These are phyloP conservation scores for Lepus oiostolus DNA, from an alignment of 2,797 vertebrate species.

Conservation along the genomic window DNA sequence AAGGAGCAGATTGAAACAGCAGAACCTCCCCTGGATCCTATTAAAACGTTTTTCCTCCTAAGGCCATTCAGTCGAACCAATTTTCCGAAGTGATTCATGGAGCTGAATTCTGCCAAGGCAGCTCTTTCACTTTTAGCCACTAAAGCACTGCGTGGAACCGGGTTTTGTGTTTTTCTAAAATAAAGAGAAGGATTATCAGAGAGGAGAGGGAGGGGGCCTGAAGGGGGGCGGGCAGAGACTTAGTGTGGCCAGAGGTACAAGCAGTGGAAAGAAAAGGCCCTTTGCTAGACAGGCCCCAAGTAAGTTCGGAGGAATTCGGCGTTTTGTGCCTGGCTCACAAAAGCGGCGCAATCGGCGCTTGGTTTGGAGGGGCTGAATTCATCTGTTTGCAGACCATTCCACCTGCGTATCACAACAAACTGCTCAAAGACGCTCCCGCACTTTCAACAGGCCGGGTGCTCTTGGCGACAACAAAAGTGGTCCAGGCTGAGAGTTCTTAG, in stretches of 20 bases:
- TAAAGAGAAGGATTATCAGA: conserved; percentile 95
- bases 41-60: conserved; percentile 93
- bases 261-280: conserved; percentile 92
- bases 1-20: conserved; percentile 90
- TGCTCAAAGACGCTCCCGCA: conserved; percentile 85
- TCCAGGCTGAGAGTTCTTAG: conserved; percentile 71
- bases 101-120: conserved; percentile 91
- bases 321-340: conserved; percentile 91
- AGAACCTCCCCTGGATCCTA: conserved; percentile 93
- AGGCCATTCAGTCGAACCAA: conserved; percentile 93
- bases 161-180: conserved; percentile 95
- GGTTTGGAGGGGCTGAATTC: conserved; percentile 90
- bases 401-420: conserved; percentile 93
- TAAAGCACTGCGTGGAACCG: conserved; percentile 98
- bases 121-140: conserved; percentile 95
- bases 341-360: conserved; percentile 85
- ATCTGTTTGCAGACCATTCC: conserved; percentile 94
- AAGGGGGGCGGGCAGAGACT: conserved; percentile 91
- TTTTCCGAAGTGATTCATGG: conserved; percentile 94
- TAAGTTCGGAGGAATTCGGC: conserved; percentile 95
- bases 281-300: conserved; percentile 88
- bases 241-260: conserved; percentile 93
- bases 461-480: conserved; percentile 79
- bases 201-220: conserved; percentile 91
- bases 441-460: conserved; percentile 80